phyloP scores from a whole-genome alignment of 2,797 vertebrate genomes.

The Borostomias antarcticus region DNA sequence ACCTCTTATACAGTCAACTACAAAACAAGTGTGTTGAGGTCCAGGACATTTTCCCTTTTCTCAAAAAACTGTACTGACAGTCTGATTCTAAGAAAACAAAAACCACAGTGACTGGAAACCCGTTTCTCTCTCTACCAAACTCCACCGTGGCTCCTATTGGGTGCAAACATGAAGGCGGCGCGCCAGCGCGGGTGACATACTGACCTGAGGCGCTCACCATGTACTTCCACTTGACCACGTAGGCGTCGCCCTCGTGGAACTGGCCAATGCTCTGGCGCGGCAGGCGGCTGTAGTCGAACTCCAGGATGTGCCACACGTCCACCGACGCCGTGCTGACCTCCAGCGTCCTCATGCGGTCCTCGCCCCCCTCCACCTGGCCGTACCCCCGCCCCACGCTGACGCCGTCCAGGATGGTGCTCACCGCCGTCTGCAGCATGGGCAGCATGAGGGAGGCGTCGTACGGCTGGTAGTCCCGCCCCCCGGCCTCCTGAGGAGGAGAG shows the following conservation, averaged over 20 bases:
- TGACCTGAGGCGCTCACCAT: slow-evolving; percentile 93
- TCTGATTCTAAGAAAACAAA: too few relatives aligned
- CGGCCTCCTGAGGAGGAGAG: slow-evolving; percentile 73
- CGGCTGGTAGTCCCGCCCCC: slow-evolving; percentile 75
- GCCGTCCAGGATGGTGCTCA: slow-evolving; percentile 87
- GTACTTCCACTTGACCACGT: slow-evolving; percentile 98
- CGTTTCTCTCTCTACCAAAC: background rate
- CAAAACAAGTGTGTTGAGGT: too few relatives aligned
- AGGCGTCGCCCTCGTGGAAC: slow-evolving; percentile 97
- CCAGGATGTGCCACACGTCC: slow-evolving; percentile 97
- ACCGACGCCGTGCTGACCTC: slow-evolving; percentile 87
- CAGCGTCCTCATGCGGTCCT: slow-evolving; percentile 86
- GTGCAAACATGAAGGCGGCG: background rate
- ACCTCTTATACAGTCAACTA: too few relatives aligned
- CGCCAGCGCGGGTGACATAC: slow-evolving; percentile 47
- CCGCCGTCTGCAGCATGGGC: slow-evolving; percentile 77
- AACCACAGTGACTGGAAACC: too few relatives aligned
- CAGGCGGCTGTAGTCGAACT: slow-evolving; percentile 96
- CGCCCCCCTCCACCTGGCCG: slow-evolving; percentile 86
- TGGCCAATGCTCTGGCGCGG: slow-evolving; percentile 97
- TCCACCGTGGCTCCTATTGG: background rate
- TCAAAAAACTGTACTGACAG: slow-evolving; percentile 12
- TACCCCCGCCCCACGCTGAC: slow-evolving; percentile 91
- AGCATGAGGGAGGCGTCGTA: slow-evolving; percentile 89
- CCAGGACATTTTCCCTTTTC: too few relatives aligned